Conservation (phyloP, 2,797 vertebrate genomes). For the Alcedo quadribrachys region DNA sequence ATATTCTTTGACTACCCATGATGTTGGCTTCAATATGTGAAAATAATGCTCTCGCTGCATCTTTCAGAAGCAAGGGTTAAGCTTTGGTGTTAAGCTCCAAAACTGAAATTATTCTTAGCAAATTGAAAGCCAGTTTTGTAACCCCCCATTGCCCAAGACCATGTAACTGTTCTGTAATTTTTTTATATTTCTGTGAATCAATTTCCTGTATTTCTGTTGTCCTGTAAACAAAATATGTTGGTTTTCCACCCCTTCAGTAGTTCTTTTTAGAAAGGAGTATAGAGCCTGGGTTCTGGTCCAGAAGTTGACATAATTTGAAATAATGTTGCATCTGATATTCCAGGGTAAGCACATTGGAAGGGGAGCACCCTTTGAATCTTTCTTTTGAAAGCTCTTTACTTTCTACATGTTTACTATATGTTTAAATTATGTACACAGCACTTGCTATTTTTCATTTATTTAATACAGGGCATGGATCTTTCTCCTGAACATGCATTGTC, state of each 20-base stretch:
- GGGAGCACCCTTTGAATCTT: neutral
- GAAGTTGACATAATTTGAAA: neutral
- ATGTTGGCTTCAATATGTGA: slow-evolving; percentile 83
- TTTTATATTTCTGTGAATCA: neutral
- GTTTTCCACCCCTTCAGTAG: neutral
- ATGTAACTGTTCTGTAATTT: neutral
- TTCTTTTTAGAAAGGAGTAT: neutral
- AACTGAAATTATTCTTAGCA: neutral
- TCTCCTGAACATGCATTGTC: fast-evolving
- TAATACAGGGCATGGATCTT: neutral
- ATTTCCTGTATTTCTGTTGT: neutral
- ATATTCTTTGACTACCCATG: slow-evolving; percentile 99
- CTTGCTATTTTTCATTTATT: neutral
- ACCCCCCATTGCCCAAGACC: neutral
- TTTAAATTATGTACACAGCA: neutral
- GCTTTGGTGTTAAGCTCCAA: neutral
- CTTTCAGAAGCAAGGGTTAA: neutral
- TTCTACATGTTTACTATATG: neutral
- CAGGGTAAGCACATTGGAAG: neutral
- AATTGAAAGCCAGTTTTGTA: neutral
- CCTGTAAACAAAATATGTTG: neutral
- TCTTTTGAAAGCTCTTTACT: neutral
- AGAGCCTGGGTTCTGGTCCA: neutral
- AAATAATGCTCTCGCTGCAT: slow-evolving; percentile 14
- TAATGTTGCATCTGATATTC: neutral